Evolutionary conservation across 2,797 vertebrate genomes (phyloP).

Genomic region (Gallinago nigripennis): DNA sequence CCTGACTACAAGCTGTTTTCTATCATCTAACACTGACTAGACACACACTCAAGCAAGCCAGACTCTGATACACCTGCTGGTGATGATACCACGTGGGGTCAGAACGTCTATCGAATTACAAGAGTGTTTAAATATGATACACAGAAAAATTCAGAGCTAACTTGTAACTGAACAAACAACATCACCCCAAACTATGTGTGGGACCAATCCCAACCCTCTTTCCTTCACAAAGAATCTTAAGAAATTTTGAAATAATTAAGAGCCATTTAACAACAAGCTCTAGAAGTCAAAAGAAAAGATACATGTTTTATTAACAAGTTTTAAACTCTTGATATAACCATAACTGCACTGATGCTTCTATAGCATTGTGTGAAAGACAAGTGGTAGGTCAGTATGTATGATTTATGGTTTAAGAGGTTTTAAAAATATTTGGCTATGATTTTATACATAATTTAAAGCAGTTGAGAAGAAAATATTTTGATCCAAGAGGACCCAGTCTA

Average conservation of each 20-base stretch:
- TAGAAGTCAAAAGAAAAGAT: neutral
- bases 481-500: neutral
- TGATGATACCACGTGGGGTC: accelerated
- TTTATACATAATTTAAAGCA: slow-evolving; percentile 11
- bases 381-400: neutral
- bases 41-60: neutral
- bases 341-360: neutral
- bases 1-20: neutral
- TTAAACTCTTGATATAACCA: neutral
- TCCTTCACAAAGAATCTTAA: neutral
- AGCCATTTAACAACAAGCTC: neutral
- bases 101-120: neutral
- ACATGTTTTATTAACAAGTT: neutral
- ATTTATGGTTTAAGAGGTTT: neutral
- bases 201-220: neutral
- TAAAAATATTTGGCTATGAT: neutral
- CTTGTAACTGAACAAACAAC: neutral
- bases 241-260: neutral
- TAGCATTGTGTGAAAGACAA: neutral
- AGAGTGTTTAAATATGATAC: neutral
- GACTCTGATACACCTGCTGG: neutral
- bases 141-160: neutral
- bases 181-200: neutral
- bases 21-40: neutral
- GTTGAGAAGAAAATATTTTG: slow-evolving; percentile 31